Base-by-base conservation (phyloP, 2,113 vertebrate species). In the Tichodroma muraria region DNA sequence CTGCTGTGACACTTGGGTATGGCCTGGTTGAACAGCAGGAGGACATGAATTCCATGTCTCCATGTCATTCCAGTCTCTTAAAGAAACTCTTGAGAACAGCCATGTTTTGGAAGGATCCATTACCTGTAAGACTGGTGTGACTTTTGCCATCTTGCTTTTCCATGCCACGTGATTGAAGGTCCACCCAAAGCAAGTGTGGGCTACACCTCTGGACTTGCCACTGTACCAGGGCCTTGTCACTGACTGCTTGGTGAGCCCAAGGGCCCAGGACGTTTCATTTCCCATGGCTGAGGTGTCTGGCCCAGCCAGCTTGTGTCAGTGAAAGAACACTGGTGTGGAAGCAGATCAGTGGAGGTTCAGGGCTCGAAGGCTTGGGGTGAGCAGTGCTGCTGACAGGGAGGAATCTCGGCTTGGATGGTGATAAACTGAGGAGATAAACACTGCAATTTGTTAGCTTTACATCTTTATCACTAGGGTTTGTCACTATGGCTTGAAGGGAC, bases 381-480 rank as follows among this genome's bases (percentile, higher is more conserved):
- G 84, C 52, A 33, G 64, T 11, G n/a, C 47, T 3, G 8, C 49
- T 84, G 54, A 27, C 38, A n/a, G 66, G 45, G 52, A 63, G 49
- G 37, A 56, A 47, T 65, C 52, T 31, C 0, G 0, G 37, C 33
- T 60, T 84, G 80, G 42, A 12, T 28, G 52, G 77, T 61, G 85
- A 56, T 59, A 77, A 94, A 69, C 57, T 11, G 45, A 56, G 73
- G n/a, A 79, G 72, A 82, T 89, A 61, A 87, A 76, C 53, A 35
- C 53, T 31, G 63, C 59, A 31, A 45, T 63, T 19, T 57, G 49
- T 56, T 37, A 22, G n/a, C 61, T 91, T 92, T 65, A 65, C 52
- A 57, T 76, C 73, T 85, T 33, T 24, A 38, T 81, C 24, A 0
- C 73, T 45, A 57, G 59, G 16, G 15, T 86, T 86, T 89, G 73